Evolutionary conservation across 2,113 vertebrate genomes (phyloP).

Genomic region (Lynx canadensis): DNA sequence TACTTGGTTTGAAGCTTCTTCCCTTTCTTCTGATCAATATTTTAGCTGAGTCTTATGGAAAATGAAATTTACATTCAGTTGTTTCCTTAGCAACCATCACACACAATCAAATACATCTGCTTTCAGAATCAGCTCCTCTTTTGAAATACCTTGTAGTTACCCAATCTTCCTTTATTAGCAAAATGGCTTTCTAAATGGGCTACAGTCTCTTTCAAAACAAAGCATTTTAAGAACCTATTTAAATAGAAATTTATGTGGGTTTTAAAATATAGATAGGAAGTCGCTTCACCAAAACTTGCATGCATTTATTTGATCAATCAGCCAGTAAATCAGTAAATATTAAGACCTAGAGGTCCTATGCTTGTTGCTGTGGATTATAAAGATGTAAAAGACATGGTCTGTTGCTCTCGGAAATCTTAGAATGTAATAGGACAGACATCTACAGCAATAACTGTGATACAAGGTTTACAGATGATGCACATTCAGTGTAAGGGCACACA

Average conservation of each 20-base stretch:
- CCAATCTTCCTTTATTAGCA: constrained; percentile 57
- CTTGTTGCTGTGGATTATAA: background rate
- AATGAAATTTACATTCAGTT: constrained; percentile 69
- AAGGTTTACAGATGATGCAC: background rate
- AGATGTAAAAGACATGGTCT: background rate
- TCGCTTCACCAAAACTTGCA: background rate
- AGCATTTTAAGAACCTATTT: constrained; percentile 39
- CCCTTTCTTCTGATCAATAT: constrained; percentile 69
- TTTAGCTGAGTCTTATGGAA: constrained; percentile 65
- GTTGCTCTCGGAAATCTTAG: constrained; percentile 6
- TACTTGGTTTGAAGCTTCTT: constrained; percentile 46
- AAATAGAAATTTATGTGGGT: constrained; percentile 2
- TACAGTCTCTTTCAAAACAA: constrained; percentile 30
- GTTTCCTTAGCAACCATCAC: constrained; percentile 69
- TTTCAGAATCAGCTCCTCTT: constrained; percentile 62
- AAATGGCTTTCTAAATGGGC: constrained; percentile 55
- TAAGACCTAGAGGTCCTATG: background rate
- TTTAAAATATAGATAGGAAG: constrained; percentile 49
- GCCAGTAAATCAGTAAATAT: background rate
- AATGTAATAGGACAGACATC: background rate
- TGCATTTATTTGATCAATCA: constrained; percentile 17
- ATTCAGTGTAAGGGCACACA: background rate
- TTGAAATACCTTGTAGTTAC: constrained; percentile 60
- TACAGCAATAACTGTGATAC: background rate
- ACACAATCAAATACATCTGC: constrained; percentile 66